Evolutionary conservation across 2,888 invertebrate genomes (phyloP), one percentile per base, ranked within the genome.

Genomic region (Liposcelis brunnea): DNA sequence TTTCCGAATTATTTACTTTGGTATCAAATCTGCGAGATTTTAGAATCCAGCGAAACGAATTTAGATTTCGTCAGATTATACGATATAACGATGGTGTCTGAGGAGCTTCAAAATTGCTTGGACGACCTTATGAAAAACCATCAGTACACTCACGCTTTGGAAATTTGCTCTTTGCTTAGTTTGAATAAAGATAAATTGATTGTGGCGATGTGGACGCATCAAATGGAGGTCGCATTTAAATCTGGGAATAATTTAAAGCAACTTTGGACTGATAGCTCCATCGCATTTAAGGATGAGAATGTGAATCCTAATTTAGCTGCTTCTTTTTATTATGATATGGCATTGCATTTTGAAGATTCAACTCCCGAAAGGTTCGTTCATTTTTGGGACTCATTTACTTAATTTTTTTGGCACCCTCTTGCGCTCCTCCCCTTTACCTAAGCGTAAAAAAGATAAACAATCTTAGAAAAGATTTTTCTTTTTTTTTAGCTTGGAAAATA

Each of bases 401-500:
- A n/a, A n/a, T n/a, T n/a, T n/a, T n/a, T n/a, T n/a, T n/a, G n/a
- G n/a, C n/a, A n/a, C n/a, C n/a, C n/a, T n/a, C n/a, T n/a, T n/a
- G n/a, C n/a, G n/a, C n/a, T n/a, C n/a, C n/a, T n/a, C n/a, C n/a
- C n/a, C n/a, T n/a, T n/a, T n/a, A n/a, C n/a, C n/a, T n/a, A n/a
- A n/a, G n/a, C n/a, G n/a, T n/a, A n/a, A n/a, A n/a, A n/a, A n/a
- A n/a, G n/a, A n/a, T n/a, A n/a, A n/a, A n/a, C n/a, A n/a, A n/a
- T n/a, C n/a, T n/a, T n/a, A n/a, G n/a, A n/a, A n/a, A n/a, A n/a
- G n/a, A n/a, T n/a, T n/a, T n/a, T n/a, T n/a, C n/a, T n/a, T n/a
- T n/a, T n/a, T n/a, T n/a, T n/a, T 14, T 44, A 59, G 60, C 36
- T 61, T 56, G n/a, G 59, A 59, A 52, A 56, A 60, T 47, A 46